phyloP scores from a whole-genome alignment of 1,140 invertebrate species.

The Probaryconus sp. region DNA sequence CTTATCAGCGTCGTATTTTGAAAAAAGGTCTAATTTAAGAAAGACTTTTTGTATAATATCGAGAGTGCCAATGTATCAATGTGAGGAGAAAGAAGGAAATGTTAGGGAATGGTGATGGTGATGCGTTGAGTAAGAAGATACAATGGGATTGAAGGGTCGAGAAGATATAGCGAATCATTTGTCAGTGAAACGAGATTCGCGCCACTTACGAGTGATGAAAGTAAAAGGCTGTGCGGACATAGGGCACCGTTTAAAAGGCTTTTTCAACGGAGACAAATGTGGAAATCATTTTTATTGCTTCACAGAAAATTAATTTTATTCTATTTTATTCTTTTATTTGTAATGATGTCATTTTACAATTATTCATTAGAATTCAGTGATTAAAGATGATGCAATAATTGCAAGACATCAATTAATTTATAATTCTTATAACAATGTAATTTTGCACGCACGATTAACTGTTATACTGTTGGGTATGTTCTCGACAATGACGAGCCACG shows the following conservation, averaged over 20 bases:
- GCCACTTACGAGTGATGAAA: constrained; percentile 30
- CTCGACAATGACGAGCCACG: too few relatives aligned
- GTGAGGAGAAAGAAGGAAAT: constrained; percentile 47
- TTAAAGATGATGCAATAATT: too few relatives aligned
- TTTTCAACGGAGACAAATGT: too few relatives aligned
- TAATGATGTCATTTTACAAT: too few relatives aligned
- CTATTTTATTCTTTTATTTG: too few relatives aligned
- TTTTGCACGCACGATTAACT: too few relatives aligned
- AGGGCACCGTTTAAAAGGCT: constrained; percentile 5
- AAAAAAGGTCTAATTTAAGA: constrained; percentile 42
- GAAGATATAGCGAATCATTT: constrained; percentile 61
- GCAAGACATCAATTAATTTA: too few relatives aligned
- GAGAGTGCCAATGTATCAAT: constrained; percentile 57
- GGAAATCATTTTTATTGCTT: too few relatives aligned
- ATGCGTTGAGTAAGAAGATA: constrained; percentile 45
- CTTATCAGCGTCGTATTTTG: constrained; percentile 32
- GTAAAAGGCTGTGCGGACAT: constrained; percentile 17
- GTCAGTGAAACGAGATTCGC: constrained; percentile 48
- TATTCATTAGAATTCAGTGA: too few relatives aligned
- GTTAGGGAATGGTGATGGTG: constrained; percentile 42
- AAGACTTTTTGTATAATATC: constrained; percentile 50
- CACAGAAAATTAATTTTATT: too few relatives aligned
- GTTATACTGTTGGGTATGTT: too few relatives aligned
- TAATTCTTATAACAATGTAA: too few relatives aligned
- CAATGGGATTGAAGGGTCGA: constrained; percentile 60